Evolutionary conservation across 92 coral and sea anemone genomes (phyloP).

Genomic region (Zoanthus gigantus): DNA sequence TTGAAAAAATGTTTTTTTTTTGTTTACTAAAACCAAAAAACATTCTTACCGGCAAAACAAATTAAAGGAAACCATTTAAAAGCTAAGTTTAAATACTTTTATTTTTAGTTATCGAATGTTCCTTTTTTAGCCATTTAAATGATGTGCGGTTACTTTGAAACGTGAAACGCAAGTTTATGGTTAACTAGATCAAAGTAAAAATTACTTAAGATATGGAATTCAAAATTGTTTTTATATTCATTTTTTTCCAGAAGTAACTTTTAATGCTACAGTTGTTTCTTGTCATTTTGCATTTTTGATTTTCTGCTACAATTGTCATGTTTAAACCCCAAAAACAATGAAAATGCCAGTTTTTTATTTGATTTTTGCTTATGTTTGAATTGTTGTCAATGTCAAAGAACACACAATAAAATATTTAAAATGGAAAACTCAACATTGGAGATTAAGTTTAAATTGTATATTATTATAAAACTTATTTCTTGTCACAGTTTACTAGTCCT

Average conservation of each 20-base stretch:
- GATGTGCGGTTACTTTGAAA: slow-evolving; percentile 44
- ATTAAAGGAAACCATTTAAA: slow-evolving; percentile 7
- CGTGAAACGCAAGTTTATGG: not conserved
- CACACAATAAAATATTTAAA: not conserved
- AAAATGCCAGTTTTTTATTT: not conserved
- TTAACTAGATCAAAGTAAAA: slow-evolving; percentile 19
- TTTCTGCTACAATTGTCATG: not conserved
- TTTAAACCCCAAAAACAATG: not conserved
- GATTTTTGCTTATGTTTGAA: not conserved
- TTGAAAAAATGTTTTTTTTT: not conserved
- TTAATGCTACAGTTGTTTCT: not conserved
- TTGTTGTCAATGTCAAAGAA: not conserved
- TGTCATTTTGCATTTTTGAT: not conserved
- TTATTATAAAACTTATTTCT: not conserved
- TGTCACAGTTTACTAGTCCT: not conserved
- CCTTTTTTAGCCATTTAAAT: slow-evolving; percentile 23
- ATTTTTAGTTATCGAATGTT: not conserved
- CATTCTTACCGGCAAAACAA: not conserved
- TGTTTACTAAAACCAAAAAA: not conserved
- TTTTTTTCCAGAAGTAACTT: not conserved
- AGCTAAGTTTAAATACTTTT: slow-evolving; percentile 20
- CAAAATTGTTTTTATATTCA: not conserved
- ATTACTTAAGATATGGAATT: slow-evolving; percentile 34
- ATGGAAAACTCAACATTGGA: not conserved
- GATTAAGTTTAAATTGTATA: not conserved